A percentile compares a stretch with the other conserved stretches of the same genome.
Conservation (phyloP, 2,113 vertebrate species). For the Poeciliopsis occidentalis region DNA sequence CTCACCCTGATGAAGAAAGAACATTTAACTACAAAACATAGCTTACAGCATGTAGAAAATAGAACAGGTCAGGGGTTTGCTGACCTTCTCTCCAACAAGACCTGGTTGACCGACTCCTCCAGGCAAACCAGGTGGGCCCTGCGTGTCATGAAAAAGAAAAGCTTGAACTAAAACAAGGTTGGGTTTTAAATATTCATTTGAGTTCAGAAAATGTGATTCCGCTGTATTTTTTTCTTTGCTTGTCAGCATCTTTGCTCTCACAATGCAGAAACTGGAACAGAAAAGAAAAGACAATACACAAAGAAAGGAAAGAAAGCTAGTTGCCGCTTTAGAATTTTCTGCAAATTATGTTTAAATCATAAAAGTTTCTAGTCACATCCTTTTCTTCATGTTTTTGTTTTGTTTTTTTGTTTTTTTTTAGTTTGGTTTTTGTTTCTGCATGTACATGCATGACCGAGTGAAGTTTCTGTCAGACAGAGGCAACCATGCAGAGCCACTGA, state of each 20-base stretch:
- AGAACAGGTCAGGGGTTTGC: background rate
- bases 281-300: conserved; percentile 32
- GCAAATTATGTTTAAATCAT: conserved; percentile 32
- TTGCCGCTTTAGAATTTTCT: conserved; percentile 18
- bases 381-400: conserved; percentile 4
- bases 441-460: background rate
- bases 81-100: conserved; percentile 89
- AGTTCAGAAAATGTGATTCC: conserved; percentile 38
- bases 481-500: conserved; percentile 13
- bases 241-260: conserved; percentile 52
- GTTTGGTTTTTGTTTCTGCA: conserved; percentile 16
- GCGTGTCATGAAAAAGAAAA: conserved; percentile 30
- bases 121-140: too few species aligned
- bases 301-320: conserved; percentile 38
- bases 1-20: conserved; percentile 84
- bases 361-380: conserved; percentile 10
- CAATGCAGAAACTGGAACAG: conserved; percentile 48
- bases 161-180: conserved; percentile 34
- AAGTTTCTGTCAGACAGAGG: background rate
- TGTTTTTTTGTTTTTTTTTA: background rate
- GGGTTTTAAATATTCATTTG: conserved; percentile 60
- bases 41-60: background rate
- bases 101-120: conserved; percentile 92
- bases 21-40: conserved; percentile 5
- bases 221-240: conserved; percentile 28